These are phyloP conservation scores for Astyanax mexicanus DNA, from an alignment of 2,797 vertebrate species.

Conservation along the genomic window DNA sequence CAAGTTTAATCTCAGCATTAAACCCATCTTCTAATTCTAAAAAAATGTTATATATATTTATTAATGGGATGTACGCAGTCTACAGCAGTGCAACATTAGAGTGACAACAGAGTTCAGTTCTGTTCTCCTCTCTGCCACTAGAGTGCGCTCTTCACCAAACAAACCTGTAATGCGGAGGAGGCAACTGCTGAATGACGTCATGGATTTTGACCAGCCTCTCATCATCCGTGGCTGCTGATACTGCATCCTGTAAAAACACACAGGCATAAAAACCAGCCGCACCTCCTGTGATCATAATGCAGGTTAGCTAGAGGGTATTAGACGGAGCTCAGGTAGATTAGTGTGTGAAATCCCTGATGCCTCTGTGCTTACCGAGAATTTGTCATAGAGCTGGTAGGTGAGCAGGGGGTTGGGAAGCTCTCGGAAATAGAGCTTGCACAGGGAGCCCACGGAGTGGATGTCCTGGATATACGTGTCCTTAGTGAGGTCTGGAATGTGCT, in stretches of 20 bases:
- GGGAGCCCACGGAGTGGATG: constrained; percentile 96
- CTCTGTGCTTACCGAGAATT: constrained; percentile 91
- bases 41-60: too few species aligned
- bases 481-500: constrained; percentile 95
- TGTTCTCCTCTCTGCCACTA: constrained; percentile 46
- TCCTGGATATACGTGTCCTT: constrained; percentile 95
- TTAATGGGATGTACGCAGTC: neutral
- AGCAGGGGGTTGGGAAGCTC: constrained; percentile 98
- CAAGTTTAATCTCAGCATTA: too few species aligned
- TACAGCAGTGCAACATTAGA: neutral
- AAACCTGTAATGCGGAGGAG: constrained; percentile 96
- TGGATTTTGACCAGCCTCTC: constrained; percentile 95
- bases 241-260: constrained; percentile 85
- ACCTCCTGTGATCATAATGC: neutral
- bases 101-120: neutral
- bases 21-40: too few species aligned
- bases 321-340: neutral
- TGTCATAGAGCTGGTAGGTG: constrained; percentile 97
- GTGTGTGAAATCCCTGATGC: neutral
- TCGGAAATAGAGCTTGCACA: constrained; percentile 98
- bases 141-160: constrained; percentile 42
- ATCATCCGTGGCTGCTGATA: constrained; percentile 95
- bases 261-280: neutral
- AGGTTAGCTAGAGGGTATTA: neutral
- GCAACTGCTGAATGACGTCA: constrained; percentile 98